Evolutionary conservation across 2,797 vertebrate genomes (phyloP).

Genomic region (Molossus molossus): DNA sequence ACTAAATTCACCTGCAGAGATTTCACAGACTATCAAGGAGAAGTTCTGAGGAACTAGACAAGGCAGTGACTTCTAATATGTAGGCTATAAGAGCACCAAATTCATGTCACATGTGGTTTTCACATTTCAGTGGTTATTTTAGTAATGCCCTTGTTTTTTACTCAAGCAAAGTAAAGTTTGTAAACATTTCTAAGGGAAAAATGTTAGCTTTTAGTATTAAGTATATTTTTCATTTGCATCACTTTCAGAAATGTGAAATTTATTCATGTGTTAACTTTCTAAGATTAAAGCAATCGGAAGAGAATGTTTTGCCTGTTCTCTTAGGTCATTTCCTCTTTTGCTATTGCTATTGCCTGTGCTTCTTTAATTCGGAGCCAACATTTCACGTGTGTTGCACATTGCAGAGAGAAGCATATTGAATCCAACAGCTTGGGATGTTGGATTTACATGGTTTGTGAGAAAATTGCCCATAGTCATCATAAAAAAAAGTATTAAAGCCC

Average conservation of each 20-base stretch:
- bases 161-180: conserved; percentile 36
- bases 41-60: not conserved
- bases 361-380: not conserved
- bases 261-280: not conserved
- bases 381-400: not conserved
- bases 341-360: not conserved
- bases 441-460: not conserved
- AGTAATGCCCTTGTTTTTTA: not conserved
- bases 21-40: not conserved
- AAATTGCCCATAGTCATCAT: not conserved
- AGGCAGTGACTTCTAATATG: not conserved
- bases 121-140: conserved; percentile 21
- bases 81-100: not conserved
- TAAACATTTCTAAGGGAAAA: conserved; percentile 13
- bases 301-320: not conserved
- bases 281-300: conserved; percentile 47
- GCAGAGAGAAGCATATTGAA: not conserved
- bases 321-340: conserved; percentile 19
- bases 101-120: conserved; percentile 17
- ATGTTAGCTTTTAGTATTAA: conserved; percentile 6
- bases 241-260: conserved; percentile 22
- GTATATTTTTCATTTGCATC: conserved; percentile 18
- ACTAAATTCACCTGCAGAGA: not conserved
- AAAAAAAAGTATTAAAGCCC: not conserved
- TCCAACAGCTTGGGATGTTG: not conserved